A percentile compares a stretch with the other conserved stretches of the same genome.
These are phyloP conservation scores for Phaenicophaeus curvirostris DNA, from an alignment of 2,797 vertebrate genomes.

Conservation along the genomic window DNA sequence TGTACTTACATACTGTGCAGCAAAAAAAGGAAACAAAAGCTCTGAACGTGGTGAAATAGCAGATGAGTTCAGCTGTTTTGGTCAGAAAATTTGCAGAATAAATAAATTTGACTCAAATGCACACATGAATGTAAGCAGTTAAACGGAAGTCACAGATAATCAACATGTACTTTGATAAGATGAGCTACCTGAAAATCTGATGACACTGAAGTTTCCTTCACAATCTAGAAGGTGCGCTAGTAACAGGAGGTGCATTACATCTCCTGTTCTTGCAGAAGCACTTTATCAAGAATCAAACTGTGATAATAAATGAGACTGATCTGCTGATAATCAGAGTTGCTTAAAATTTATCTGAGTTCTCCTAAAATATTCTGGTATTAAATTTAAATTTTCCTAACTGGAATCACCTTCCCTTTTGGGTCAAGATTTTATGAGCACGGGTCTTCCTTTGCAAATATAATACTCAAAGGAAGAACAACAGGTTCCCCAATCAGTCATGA, in stretches of 20 bases:
- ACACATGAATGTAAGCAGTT: not conserved
- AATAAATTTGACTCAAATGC: not conserved
- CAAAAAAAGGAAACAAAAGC: not conserved
- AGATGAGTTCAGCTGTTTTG: not conserved
- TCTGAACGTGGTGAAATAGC: not conserved
- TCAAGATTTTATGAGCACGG: not conserved
- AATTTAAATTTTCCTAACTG: not conserved
- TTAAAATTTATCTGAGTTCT: not conserved
- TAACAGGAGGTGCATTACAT: not conserved
- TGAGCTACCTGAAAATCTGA: not conserved
- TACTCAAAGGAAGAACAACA: not conserved
- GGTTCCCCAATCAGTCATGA: not conserved
- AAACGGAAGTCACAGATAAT: not conserved
- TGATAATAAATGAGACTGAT: not conserved
- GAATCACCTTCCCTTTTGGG: not conserved
- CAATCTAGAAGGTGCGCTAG: not conserved
- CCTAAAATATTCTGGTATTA: not conserved
- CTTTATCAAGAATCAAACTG: not conserved
- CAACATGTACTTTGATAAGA: not conserved
- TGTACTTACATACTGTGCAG: not conserved
- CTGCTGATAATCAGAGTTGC: not conserved
- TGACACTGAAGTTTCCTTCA: not conserved
- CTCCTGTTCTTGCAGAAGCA: not conserved
- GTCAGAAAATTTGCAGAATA: not conserved
- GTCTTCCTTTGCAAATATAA: not conserved